Evolutionary conservation across 2,797 vertebrate species (phyloP).

Genomic region (Rhinella marina): DNA sequence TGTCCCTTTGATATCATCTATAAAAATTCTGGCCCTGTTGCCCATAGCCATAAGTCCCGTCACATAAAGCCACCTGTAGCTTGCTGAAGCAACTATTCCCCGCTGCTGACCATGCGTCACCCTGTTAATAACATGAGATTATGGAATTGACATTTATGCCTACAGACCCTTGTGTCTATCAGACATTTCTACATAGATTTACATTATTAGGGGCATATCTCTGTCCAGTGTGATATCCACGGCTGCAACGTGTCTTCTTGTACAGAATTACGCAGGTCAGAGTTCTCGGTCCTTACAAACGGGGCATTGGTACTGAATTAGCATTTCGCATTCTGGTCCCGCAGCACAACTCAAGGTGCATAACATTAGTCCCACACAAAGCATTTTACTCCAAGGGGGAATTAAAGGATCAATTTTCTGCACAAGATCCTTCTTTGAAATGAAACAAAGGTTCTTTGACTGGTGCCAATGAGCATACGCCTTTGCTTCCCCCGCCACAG

Average conservation of each 20-base stretch:
- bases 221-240: background rate
- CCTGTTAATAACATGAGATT: too few relatives aligned
- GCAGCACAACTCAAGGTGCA: constrained; percentile 35
- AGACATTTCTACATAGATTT: background rate
- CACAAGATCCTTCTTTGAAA: constrained; percentile 42
- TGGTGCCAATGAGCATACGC: constrained; percentile 53
- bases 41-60: too few relatives aligned
- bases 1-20: too few relatives aligned
- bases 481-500: constrained; percentile 46
- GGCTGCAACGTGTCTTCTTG: background rate
- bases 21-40: too few relatives aligned
- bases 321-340: constrained; percentile 38
- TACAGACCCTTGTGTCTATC: background rate
- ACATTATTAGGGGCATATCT: background rate
- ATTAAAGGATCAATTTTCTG: constrained; percentile 39
- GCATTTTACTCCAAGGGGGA: constrained; percentile 32
- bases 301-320: constrained; percentile 25
- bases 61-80: background rate
- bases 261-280: background rate
- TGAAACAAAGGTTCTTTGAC: constrained; percentile 52
- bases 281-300: constrained; percentile 22
- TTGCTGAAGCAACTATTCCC: too few relatives aligned
- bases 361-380: constrained; percentile 51
- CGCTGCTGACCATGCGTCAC: too few relatives aligned
- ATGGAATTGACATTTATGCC: too few relatives aligned